Evolutionary conservation across 2,888 invertebrate genomes (phyloP), one percentile per base, ranked within the genome.

Genomic region (Hartigia nigra): DNA sequence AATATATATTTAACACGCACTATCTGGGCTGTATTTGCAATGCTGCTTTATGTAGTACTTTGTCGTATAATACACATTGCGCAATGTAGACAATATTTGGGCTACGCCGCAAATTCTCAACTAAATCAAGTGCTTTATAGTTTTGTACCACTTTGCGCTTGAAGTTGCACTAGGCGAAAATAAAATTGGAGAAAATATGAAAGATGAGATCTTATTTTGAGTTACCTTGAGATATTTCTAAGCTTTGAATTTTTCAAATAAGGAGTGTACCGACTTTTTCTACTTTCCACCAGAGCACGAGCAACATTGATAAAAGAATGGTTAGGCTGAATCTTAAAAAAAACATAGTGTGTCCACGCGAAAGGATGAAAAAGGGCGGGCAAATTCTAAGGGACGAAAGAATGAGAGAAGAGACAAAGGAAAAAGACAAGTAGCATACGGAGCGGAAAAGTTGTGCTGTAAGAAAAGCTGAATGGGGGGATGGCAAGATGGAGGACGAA

Each of bases 391-490:
- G 31, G 72, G 32, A 72, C 14, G 37, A 34, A 70, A 74, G 35
- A 35, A 32, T 37, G 69, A 70, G 72, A n/a, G 75, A 69, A 35
- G 69, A 35, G 55, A 70, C 74, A 69, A 31, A 77, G 12, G 76
- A 69, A 72, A 74, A 12, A n/a, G 69, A 72, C 23, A 55, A 5
- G 55, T 23, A 23, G 39, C 23, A 55, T 23, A 55, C 55, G 55
- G 55, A 55, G 55, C 23, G 55, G 55, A 72, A 78, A 81, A 55
- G 31, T 34, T n/a, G 78, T 74, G 72, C 74, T 76, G 77, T 76
- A 55, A 37, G 78, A 69, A 70, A 70, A 14, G 14, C 31, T 31
- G 70, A 74, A 36, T 37, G 69, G 74, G 34, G 36, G n/a, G 35
- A 55, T 3, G 76, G 74, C 55, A 23, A 70, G 37, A 74, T 35